Conservation (phyloP, 2,113 vertebrate genomes). For the Bostrychus sinensis region DNA sequence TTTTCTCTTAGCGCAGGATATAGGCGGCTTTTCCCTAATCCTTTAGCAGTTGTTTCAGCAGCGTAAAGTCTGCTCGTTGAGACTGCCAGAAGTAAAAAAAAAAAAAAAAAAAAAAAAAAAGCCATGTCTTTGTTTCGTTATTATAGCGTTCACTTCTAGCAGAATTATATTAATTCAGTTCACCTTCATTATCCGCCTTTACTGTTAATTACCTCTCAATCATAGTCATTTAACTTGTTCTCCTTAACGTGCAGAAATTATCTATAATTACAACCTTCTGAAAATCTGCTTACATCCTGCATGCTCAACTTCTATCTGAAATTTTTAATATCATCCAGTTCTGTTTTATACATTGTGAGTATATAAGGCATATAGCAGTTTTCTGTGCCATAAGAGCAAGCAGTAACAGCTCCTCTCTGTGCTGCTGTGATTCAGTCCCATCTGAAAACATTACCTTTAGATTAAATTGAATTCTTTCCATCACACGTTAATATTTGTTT, state of each 20-base stretch:
- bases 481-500: constrained; percentile 45
- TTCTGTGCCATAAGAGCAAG: not conserved
- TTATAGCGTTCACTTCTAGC: not conserved
- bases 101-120: too few species aligned
- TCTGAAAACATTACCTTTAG: constrained; percentile 5
- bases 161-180: not conserved
- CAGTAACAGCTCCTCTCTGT: not conserved
- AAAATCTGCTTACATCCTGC: too few species aligned
- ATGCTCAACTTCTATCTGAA: too few species aligned
- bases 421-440: not conserved
- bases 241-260: constrained; percentile 1
- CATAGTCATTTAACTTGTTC: not conserved
- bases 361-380: too few species aligned
- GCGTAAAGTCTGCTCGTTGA: constrained; percentile 6
- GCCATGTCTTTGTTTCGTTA: not conserved
- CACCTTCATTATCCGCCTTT: not conserved
- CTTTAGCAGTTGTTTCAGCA: not conserved
- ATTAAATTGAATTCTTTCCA: constrained; percentile 17
- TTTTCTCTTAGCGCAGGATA: not conserved
- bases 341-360: too few species aligned
- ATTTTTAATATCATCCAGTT: too few species aligned
- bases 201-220: not conserved
- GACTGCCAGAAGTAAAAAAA: not conserved
- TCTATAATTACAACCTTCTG: not conserved
- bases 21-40: constrained; percentile 21